These are phyloP conservation scores for Aythya baeri DNA, from an alignment of 2,113 vertebrate genomes.

Conservation along the genomic window DNA sequence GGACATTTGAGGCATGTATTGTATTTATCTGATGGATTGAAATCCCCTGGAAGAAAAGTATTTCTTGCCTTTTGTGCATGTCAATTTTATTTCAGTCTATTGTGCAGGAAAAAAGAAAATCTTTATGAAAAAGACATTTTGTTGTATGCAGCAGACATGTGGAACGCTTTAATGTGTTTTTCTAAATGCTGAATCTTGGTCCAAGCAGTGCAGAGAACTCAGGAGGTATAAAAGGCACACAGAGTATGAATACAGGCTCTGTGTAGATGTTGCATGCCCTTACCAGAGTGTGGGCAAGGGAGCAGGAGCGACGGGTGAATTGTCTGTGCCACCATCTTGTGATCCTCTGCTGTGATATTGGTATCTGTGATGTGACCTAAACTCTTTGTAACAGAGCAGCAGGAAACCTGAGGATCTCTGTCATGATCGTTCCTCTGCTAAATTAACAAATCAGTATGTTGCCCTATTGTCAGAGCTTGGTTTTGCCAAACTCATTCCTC, in stretches of 20 bases:
- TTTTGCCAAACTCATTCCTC: not conserved
- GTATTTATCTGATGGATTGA: constrained; percentile 8
- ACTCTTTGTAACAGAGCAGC: not conserved
- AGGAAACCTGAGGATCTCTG: not conserved
- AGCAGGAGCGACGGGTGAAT: not conserved
- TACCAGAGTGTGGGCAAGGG: not conserved
- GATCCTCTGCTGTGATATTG: not conserved
- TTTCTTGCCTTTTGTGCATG: constrained; percentile 4
- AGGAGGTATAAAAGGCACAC: not conserved
- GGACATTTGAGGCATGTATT: not conserved
- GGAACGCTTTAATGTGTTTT: not conserved
- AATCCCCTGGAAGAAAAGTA: constrained; percentile 17
- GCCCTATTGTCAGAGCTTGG: not conserved
- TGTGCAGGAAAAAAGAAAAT: constrained; percentile 12
- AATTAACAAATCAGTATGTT: not conserved
- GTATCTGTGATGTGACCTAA: not conserved
- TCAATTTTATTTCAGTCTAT: constrained; percentile 10
- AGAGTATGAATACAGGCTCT: not conserved
- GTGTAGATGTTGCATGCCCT: not conserved
- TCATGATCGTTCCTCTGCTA: too few species aligned
- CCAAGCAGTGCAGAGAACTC: not conserved
- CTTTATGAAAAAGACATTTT: constrained; percentile 13
- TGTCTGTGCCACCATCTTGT: not conserved
- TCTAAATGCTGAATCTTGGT: not conserved
- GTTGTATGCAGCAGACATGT: not conserved